phyloP scores from a whole-genome alignment of 2,797 vertebrate species.

The Trachurus trachurus region DNA sequence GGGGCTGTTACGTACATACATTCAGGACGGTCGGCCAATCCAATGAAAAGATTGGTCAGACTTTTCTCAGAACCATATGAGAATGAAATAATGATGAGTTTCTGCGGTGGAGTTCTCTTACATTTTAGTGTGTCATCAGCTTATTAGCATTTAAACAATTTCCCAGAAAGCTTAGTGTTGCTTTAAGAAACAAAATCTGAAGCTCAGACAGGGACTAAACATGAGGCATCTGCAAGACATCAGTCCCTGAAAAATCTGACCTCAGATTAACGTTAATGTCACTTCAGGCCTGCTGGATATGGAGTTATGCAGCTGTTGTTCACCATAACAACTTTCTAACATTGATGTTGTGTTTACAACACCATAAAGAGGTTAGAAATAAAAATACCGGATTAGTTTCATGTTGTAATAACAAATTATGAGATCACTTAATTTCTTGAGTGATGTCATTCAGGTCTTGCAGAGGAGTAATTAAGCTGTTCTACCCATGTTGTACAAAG shows the following conservation, averaged over 20 bases:
- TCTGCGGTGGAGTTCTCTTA: no score
- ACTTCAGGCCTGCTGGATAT: not conserved
- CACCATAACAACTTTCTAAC: not conserved
- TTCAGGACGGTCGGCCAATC: no score
- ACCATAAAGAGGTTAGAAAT: not conserved
- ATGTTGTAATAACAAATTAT: no score
- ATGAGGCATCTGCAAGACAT: not conserved
- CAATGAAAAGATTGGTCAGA: no score
- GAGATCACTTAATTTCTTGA: no score
- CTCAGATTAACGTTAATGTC: not conserved
- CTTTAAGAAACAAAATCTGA: not conserved
- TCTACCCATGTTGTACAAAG: constrained; percentile 11
- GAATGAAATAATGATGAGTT: no score
- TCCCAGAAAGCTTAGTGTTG: no score
- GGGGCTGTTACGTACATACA: no score
- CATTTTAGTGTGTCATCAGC: no score
- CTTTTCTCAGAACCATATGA: no score
- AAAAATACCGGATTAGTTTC: not conserved
- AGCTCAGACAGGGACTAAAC: not conserved
- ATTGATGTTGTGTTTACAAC: not conserved
- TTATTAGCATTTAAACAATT: no score
- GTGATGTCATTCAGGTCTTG: not conserved
- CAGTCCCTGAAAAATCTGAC: not conserved
- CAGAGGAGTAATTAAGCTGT: constrained; percentile 26
- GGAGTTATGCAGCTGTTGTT: not conserved